Evolutionary conservation across 2,797 vertebrate genomes (phyloP).

Genomic region (Etheostoma nigrum): DNA sequence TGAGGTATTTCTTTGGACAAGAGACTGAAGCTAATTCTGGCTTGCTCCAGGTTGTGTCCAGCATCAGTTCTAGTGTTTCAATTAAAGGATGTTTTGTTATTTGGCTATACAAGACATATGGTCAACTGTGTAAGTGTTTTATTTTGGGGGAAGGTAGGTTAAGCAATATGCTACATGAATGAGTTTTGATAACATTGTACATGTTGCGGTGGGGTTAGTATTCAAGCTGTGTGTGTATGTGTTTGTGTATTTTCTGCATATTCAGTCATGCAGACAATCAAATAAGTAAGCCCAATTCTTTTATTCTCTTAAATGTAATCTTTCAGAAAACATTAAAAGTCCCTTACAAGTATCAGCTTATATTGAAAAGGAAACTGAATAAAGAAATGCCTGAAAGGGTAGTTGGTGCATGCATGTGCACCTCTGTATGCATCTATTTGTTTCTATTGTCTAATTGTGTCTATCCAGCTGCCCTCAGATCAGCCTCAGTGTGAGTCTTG

Average conservation of each 20-base stretch:
- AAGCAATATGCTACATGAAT: slow-evolving; percentile 7
- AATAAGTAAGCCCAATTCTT: background rate
- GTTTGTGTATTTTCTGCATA: background rate
- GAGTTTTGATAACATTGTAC: slow-evolving; percentile 8
- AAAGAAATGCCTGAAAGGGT: slow-evolving; percentile 19
- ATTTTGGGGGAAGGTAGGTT: background rate
- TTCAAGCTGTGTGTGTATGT: background rate
- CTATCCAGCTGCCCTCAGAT: slow-evolving; percentile 25
- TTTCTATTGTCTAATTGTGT: slow-evolving; percentile 33
- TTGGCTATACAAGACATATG: background rate
- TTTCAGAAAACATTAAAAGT: slow-evolving; percentile 8
- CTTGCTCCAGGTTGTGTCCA: slow-evolving; percentile 16
- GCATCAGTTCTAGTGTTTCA: slow-evolving; percentile 17
- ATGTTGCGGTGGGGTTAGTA: background rate
- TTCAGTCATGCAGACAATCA: background rate
- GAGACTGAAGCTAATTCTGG: slow-evolving; percentile 20
- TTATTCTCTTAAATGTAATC: background rate
- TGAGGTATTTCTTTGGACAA: slow-evolving; percentile 24
- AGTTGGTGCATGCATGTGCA: slow-evolving; percentile 1
- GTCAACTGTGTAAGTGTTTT: slow-evolving; percentile 1
- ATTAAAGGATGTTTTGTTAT: slow-evolving; percentile 6
- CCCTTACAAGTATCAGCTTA: background rate
- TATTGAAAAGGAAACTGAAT: background rate
- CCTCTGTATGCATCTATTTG: slow-evolving; percentile 12
- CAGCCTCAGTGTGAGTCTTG: slow-evolving; percentile 25